phyloP scores from a whole-genome alignment of 2,113 vertebrate genomes.

The Pachycephala philippinensis region DNA sequence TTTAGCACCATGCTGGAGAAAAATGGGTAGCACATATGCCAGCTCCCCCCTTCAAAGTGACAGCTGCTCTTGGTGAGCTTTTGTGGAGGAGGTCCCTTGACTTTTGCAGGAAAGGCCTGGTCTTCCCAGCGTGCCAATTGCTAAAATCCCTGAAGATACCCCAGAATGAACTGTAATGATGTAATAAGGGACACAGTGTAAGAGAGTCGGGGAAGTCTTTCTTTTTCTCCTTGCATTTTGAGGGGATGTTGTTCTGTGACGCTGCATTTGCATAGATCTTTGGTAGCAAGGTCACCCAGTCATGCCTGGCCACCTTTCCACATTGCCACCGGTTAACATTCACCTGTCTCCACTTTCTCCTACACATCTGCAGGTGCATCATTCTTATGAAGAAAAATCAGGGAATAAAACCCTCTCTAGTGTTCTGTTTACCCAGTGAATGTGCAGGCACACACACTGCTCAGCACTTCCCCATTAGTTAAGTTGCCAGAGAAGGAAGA shows the following conservation, averaged over 20 bases:
- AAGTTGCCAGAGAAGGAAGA: not conserved
- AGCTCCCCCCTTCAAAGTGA: not conserved
- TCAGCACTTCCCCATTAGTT: not conserved
- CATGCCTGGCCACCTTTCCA: not conserved
- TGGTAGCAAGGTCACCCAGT: not conserved
- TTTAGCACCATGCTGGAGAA: not conserved
- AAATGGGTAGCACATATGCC: not conserved
- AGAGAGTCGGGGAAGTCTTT: not conserved
- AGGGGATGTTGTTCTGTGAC: not conserved
- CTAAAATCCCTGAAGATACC: not conserved
- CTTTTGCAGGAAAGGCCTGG: not conserved
- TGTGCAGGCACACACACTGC: not conserved
- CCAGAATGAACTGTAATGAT: not conserved
- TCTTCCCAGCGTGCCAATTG: not conserved
- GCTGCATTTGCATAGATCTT: not conserved
- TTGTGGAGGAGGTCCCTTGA: not conserved
- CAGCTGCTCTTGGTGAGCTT: not conserved
- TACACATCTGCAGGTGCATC: not conserved
- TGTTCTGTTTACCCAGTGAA: not conserved
- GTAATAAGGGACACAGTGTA: not conserved
- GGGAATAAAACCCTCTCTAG: accelerated
- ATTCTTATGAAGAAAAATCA: not conserved
- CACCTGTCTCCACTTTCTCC: not conserved
- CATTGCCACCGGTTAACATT: not conserved
- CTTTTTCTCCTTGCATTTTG: not conserved